Evolutionary conservation across 2,797 vertebrate species (phyloP), one percentile per base, ranked within the genome.

Genomic region (Basileuterus tristriatus): DNA sequence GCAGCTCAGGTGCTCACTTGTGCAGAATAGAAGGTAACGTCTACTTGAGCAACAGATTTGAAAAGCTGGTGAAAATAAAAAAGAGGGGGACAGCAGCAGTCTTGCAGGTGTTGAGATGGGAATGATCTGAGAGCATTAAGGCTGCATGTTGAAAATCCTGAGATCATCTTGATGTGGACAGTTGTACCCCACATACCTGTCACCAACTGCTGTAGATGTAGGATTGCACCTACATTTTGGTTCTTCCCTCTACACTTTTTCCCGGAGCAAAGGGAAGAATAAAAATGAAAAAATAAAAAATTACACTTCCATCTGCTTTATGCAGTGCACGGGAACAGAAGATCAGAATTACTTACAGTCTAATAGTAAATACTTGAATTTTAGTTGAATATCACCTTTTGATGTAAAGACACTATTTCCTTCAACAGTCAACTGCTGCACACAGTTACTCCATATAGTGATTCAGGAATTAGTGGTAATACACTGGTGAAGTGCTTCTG

Each of bases 301-400:
- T 6, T n/a, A n/a, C 18, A 30, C 22, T 72, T 34, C 12, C 12
- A 15, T 69, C 24, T 68, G 24, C 26, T 60, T 56, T 63, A 24
- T 24, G 19, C 67, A 63, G 22, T 44, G 11, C 24, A 14, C 14
- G 49, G 39, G 29, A 90, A 67, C 5, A 81, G 37, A 49, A 62
- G 27, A 36, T 76, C 50, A 64, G 41, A 74, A 36, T 84, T 87
- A 74, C 30, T 19, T 69, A 5, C 3, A 37, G 15, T 63, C 50
- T 39, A 56, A 23, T 53, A 36, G n/a, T 81, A 89, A 47, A n/a
- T 84, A 78, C 69, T 72, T 90, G 56, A 77, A 56, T 74, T 82
- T 49, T 75, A 26, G 5, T 56, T 89, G 30, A 44, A 8, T 70
- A 24, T 84, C 43, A 49, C 11, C 12, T 82, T 88, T 84, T 63